Percentiles rank a stretch among this genome's conserved stretches.
phyloP scores from a whole-genome alignment of 2,113 vertebrate genomes.

The Gracilinanus agilis region DNA sequence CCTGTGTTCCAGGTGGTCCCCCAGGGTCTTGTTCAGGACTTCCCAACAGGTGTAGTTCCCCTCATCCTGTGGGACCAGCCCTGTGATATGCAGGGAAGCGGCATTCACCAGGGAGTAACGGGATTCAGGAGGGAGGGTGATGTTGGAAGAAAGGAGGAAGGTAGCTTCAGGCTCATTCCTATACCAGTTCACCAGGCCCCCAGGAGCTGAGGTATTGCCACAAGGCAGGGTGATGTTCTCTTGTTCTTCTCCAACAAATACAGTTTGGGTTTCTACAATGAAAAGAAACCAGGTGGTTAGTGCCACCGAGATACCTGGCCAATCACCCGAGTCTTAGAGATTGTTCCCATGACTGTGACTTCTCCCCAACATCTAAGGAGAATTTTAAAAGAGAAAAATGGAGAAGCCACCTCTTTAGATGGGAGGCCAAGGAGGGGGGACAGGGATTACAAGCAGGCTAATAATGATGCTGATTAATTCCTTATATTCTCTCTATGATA shows the following conservation, averaged over 20 bases:
- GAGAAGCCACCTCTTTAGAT: background rate
- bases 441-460: background rate
- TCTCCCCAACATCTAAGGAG: conserved; percentile 4
- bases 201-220: conserved; percentile 68
- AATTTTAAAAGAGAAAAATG: background rate
- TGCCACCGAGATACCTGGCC: background rate
- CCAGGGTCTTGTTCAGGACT: conserved; percentile 57
- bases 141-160: conserved; percentile 82
- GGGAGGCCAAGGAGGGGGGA: background rate
- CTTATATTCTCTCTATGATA: background rate
- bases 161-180: conserved; percentile 59
- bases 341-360: conserved; percentile 1
- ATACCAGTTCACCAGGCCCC: conserved; percentile 83
- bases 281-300: background rate
- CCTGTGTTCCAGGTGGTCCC: conserved; percentile 71
- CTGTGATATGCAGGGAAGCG: conserved; percentile 83
- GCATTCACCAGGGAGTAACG: conserved; percentile 81
- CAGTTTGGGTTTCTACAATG: conserved; percentile 72
- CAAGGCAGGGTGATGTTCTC: conserved; percentile 85
- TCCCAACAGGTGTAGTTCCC: conserved; percentile 89
- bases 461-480: background rate
- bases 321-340: background rate
- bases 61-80: conserved; percentile 82
- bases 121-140: background rate
- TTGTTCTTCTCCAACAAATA: conserved; percentile 79